phyloP scores from a whole-genome alignment of 2,888 invertebrate genomes.

The Oscheius myriophilus region DNA sequence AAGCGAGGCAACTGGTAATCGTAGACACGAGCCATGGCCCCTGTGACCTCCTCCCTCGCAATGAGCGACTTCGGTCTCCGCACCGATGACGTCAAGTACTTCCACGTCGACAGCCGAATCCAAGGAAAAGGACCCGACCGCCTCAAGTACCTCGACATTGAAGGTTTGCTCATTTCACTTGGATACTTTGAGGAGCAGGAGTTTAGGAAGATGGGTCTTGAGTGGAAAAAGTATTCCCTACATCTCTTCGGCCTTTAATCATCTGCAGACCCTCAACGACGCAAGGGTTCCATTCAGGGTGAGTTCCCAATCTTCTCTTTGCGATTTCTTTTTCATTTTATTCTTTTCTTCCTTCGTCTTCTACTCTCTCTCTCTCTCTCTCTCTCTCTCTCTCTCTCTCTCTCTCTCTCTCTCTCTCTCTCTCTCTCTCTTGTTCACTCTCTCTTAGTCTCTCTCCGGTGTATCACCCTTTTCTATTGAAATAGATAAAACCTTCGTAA shows the following conservation, averaged over 20 bases:
- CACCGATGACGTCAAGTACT: constrained; percentile 61
- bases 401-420: too few relatives aligned
- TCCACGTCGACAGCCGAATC: constrained; percentile 58
- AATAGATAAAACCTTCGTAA: too few relatives aligned
- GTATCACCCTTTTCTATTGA: too few relatives aligned
- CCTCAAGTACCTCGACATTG: constrained; percentile 62
- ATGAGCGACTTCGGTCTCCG: constrained; percentile 58
- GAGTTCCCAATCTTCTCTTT: neutral
- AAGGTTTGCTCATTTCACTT: constrained; percentile 41
- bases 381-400: too few relatives aligned
- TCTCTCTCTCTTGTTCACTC: too few relatives aligned
- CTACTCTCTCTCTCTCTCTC: too few relatives aligned
- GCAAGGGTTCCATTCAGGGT: constrained; percentile 56
- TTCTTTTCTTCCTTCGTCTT: too few relatives aligned
- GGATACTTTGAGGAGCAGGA: neutral
- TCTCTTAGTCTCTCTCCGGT: too few relatives aligned
- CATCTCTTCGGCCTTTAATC: constrained; percentile 64
- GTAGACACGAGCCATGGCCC: constrained; percentile 22
- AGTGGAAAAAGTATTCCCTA: constrained; percentile 58
- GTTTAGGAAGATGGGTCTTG: constrained; percentile 54
- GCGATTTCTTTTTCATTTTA: too few relatives aligned
- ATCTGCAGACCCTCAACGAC: constrained; percentile 57
- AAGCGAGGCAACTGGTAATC: constrained; percentile 21
- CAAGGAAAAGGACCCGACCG: constrained; percentile 62
- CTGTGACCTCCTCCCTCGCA: constrained; percentile 38